Conservation (phyloP, 2,888 invertebrate species). For the Hypomecis atomaria region DNA sequence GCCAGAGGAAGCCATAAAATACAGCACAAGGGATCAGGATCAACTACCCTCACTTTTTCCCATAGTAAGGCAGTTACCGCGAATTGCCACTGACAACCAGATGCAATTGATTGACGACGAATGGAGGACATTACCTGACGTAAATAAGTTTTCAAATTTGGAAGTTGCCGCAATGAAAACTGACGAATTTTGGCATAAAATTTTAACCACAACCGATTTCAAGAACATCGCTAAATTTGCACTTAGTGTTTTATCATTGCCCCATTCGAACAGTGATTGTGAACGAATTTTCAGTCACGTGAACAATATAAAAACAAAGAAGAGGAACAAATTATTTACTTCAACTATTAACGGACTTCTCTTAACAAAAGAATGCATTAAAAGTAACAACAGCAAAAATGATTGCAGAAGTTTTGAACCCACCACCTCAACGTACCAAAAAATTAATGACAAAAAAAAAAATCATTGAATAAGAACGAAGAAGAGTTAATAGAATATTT, state of each 20-base stretch:
- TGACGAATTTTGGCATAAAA: constrained; percentile 27
- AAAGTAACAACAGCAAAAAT: constrained; percentile 11
- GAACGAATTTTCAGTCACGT: constrained; percentile 26
- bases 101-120: neutral
- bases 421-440: constrained; percentile 12
- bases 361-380: constrained; percentile 13
- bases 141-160: constrained; percentile 22
- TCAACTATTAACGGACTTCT: constrained; percentile 21
- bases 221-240: constrained; percentile 1
- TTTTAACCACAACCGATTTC: constrained; percentile 4
- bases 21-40: constrained; percentile 6
- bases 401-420: constrained; percentile 10
- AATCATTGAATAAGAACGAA: neutral
- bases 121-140: constrained; percentile 5
- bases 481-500: neutral
- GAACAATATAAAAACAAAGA: constrained; percentile 26
- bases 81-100: too few species aligned
- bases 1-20: constrained; percentile 13
- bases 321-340: constrained; percentile 22
- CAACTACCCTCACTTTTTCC: constrained; percentile 9
- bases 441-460: neutral
- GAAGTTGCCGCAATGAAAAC: constrained; percentile 20
- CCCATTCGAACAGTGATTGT: constrained; percentile 24
- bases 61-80: constrained; percentile 10
- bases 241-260: constrained; percentile 23